These are phyloP conservation scores for Schizopygopsis pylzovi DNA, from an alignment of 2,797 vertebrate genomes.

Conservation along the genomic window DNA sequence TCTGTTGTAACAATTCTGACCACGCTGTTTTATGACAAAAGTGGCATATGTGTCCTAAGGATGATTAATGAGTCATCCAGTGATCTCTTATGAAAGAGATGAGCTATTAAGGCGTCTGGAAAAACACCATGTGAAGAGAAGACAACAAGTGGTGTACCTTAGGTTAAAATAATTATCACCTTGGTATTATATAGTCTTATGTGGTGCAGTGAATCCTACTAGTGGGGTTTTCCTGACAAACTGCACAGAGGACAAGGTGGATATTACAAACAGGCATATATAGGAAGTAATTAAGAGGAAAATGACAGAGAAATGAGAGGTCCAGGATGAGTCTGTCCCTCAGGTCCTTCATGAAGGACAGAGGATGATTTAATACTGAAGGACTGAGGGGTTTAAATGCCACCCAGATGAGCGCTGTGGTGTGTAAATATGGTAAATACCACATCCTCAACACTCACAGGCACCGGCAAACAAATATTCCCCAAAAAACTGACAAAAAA, in stretches of 20 bases:
- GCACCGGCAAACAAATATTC: conserved; percentile 55
- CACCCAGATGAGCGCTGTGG: conserved; percentile 55
- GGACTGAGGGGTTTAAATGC: conserved; percentile 58
- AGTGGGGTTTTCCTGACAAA: background rate
- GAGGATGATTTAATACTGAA: conserved; percentile 55
- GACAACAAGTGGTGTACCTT: background rate
- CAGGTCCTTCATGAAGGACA: conserved; percentile 43
- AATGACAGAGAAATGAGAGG: conserved; percentile 48
- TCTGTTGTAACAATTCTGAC: background rate
- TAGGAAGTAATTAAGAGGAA: conserved; percentile 42
- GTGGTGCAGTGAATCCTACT: background rate
- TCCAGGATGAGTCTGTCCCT: conserved; percentile 52
- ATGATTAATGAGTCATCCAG: background rate
- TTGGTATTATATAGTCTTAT: background rate
- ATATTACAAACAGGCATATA: conserved; percentile 35
- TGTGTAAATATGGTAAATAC: conserved; percentile 61
- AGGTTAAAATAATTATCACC: background rate
- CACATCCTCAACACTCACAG: conserved; percentile 40
- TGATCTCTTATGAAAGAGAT: conserved; percentile 17
- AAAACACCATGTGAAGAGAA: conserved; percentile 30
- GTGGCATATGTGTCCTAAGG: background rate
- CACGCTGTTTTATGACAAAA: background rate
- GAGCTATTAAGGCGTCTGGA: background rate
- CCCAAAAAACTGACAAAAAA: conserved; percentile 16
- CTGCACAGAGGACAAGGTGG: background rate